A percentile compares a stretch with the other conserved stretches of the same genome.
These are phyloP conservation scores for Lutraria lutraria DNA, from an alignment of 2,888 invertebrate genomes.

Conservation along the genomic window DNA sequence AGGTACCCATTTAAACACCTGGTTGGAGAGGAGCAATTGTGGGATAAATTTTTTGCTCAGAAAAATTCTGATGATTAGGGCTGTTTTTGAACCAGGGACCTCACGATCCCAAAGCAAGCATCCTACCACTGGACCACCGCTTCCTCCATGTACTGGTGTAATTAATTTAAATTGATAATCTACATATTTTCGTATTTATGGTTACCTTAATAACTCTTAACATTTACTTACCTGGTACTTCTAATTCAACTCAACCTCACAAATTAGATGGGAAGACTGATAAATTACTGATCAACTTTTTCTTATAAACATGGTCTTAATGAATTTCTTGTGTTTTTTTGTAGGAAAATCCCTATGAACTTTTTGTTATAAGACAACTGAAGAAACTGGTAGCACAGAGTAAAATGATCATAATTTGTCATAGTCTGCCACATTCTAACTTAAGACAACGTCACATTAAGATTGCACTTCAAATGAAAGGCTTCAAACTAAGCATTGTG, in stretches of 20 bases:
- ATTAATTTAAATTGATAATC: no score
- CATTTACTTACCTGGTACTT: neutral
- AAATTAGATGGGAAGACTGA: neutral
- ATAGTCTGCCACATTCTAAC: conserved; percentile 34
- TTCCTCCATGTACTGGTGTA: no score
- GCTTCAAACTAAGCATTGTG: conserved; percentile 29
- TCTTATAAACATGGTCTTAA: neutral
- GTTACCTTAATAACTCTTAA: neutral
- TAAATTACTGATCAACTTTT: neutral
- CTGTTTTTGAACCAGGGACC: no score
- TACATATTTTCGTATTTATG: no score
- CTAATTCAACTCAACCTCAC: neutral
- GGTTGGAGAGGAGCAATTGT: no score
- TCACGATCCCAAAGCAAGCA: no score
- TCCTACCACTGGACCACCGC: no score
- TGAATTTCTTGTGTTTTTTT: conserved; percentile 14
- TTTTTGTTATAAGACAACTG: conserved; percentile 53
- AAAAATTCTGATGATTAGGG: no score
- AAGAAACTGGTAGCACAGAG: conserved; percentile 47
- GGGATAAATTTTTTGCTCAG: no score
- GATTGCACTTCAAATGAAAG: conserved; percentile 42
- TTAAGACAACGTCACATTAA: neutral
- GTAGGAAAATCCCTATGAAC: conserved; percentile 62
- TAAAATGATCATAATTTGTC: conserved; percentile 64
- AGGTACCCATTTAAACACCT: no score